phyloP scores from a whole-genome alignment of 92 coral and sea anemone species.

The Epizoanthus scotinus region DNA sequence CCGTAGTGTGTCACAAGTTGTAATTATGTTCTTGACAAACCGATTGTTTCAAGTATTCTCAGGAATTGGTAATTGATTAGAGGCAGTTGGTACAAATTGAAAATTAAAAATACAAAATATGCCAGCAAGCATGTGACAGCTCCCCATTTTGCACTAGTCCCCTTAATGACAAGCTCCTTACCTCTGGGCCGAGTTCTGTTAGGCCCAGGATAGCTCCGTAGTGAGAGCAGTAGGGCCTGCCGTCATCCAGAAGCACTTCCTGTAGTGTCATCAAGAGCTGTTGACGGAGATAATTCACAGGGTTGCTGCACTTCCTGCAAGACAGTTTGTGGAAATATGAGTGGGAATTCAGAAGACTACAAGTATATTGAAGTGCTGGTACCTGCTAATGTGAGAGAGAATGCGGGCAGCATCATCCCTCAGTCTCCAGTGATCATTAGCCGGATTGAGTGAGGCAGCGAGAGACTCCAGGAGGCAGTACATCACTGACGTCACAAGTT shows the following conservation, averaged over 20 bases:
- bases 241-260: slow-evolving; percentile 85
- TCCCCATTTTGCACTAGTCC: too few relatives aligned
- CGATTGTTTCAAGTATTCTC: too few relatives aligned
- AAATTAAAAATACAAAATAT: too few relatives aligned
- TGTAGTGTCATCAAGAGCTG: slow-evolving; percentile 89
- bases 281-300: slow-evolving; percentile 87
- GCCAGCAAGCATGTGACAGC: too few relatives aligned
- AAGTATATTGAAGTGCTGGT: neutral
- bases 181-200: slow-evolving; percentile 91
- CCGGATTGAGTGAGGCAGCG: slow-evolving; percentile 85
- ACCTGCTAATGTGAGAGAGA: slow-evolving; percentile 89
- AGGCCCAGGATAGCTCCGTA: slow-evolving; percentile 96
- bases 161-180: slow-evolving; percentile 10
- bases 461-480: slow-evolving; percentile 87
- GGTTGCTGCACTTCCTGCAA: slow-evolving; percentile 86
- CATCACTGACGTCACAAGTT: slow-evolving; percentile 96
- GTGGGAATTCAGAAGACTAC: too few relatives aligned
- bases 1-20: too few relatives aligned
- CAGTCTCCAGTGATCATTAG: slow-evolving; percentile 92
- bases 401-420: slow-evolving; percentile 85
- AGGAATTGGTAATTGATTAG: too few relatives aligned
- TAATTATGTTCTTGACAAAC: too few relatives aligned
- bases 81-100: too few relatives aligned
- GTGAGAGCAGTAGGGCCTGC: slow-evolving; percentile 88
- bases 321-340: neutral